A percentile compares a stretch with the other conserved stretches of the same genome.
These are phyloP conservation scores for Psylliodes chrysocephalus DNA, from an alignment of 2,888 invertebrate species.

Conservation along the genomic window DNA sequence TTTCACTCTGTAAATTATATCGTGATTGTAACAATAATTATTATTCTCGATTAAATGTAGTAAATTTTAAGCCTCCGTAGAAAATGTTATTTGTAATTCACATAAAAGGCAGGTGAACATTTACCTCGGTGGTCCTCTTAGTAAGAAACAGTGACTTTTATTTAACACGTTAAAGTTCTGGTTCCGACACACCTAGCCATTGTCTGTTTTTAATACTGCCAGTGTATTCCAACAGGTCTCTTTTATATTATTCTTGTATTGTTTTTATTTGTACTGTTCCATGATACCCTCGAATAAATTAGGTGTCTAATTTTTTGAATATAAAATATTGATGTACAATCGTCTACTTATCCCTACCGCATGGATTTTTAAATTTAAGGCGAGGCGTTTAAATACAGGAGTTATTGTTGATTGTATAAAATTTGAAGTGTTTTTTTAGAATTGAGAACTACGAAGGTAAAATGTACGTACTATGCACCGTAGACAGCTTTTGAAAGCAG, in stretches of 20 bases:
- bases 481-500: too few relatives aligned
- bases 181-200: constrained; percentile 52
- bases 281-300: constrained; percentile 7
- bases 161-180: constrained; percentile 51
- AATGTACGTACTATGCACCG: too few relatives aligned
- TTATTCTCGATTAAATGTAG: too few relatives aligned
- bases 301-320: constrained; percentile 13
- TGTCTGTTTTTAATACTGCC: constrained; percentile 48
- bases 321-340: not conserved
- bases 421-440: too few relatives aligned
- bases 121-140: constrained; percentile 55
- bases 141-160: constrained; percentile 56
- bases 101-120: constrained; percentile 53
- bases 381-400: not conserved
- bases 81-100: not conserved
- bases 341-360: constrained; percentile 7
- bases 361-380: constrained; percentile 4
- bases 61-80: not conserved
- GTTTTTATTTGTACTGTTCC: not conserved
- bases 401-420: too few relatives aligned
- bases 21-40: too few relatives aligned
- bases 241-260: constrained; percentile 11
- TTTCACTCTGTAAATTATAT: too few relatives aligned
- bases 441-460: too few relatives aligned
- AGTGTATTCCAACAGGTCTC: constrained; percentile 30